Percentiles rank a stretch among this genome's conserved stretches.
Evolutionary conservation across 1,140 invertebrate species (phyloP).

Genomic region (Neodiprion fabricii): DNA sequence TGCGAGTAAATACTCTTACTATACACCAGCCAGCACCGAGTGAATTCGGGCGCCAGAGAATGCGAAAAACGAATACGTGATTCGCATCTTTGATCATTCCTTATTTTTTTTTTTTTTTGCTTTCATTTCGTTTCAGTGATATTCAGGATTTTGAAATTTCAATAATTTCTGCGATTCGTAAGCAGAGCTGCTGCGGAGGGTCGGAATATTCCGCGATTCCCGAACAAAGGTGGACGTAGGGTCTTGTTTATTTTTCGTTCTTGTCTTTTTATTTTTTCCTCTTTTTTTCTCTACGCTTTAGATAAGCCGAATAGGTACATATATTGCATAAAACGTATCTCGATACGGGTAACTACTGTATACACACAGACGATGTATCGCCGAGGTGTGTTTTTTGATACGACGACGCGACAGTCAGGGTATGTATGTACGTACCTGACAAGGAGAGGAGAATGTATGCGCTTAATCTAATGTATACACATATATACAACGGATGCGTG

Average conservation of each 20-base stretch:
- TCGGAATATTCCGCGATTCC: neutral
- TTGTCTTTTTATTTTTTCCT: no score
- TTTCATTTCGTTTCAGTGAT: no score
- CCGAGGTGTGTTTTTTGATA: slow-evolving; percentile 13
- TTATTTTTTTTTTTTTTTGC: no score
- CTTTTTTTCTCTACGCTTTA: neutral
- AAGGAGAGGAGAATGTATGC: neutral
- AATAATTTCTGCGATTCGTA: neutral
- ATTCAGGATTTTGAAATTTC: no score
- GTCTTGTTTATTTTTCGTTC: neutral
- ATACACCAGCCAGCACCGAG: no score
- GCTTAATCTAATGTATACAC: neutral
- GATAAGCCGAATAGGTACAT: neutral
- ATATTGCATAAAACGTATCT: neutral
- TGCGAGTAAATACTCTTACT: no score
- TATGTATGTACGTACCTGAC: slow-evolving; percentile 13
- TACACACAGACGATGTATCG: neutral
- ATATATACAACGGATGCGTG: neutral
- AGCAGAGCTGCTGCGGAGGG: neutral
- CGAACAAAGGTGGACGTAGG: neutral
- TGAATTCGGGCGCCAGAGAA: no score
- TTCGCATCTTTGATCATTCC: no score
- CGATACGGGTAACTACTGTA: neutral
- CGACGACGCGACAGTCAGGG: slow-evolving; percentile 26
- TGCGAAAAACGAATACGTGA: no score